A percentile compares a stretch with the other conserved stretches of the same genome.
Conservation (phyloP, 2,113 vertebrate genomes). For the Murina feae region DNA sequence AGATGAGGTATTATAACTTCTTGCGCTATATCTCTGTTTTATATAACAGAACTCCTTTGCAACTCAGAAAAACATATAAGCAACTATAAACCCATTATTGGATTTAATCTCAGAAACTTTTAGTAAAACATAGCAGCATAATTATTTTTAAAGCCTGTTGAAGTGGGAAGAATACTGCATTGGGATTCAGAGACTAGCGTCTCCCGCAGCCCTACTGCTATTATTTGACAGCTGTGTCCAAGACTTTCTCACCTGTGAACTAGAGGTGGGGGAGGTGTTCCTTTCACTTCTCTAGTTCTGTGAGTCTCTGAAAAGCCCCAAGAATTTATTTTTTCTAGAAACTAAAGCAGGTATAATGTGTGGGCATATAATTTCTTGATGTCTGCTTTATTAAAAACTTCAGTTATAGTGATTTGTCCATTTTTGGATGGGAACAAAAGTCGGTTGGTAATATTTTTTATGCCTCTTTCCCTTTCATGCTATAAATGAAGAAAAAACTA, state of each 20-base stretch:
- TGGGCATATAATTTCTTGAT: constrained; percentile 35
- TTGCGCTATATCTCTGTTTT: constrained; percentile 12
- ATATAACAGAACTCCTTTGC: constrained; percentile 13
- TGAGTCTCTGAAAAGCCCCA: constrained; percentile 32
- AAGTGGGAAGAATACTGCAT: background rate
- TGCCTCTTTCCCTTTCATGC: constrained; percentile 1
- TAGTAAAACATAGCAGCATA: background rate
- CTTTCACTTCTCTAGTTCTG: background rate
- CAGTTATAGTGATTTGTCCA: constrained; percentile 51
- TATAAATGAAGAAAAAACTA: constrained; percentile 5
- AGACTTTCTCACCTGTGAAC: background rate
- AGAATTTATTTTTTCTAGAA: constrained; percentile 18
- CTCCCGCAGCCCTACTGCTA: background rate
- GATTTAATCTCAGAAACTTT: background rate
- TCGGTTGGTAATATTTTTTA: constrained; percentile 26
- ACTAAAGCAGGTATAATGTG: constrained; percentile 25
- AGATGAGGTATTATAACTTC: constrained; percentile 19
- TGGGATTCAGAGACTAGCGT: background rate
- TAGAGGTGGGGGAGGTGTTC: background rate
- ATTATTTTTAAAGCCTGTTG: background rate
- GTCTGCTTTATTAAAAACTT: constrained; percentile 46
- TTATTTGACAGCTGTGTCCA: background rate
- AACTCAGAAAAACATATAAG: background rate
- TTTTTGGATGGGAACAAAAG: constrained; percentile 42
- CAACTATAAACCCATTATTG: background rate